These are phyloP conservation scores for Drosophila virilis DNA, from an alignment of 1,140 invertebrate genomes.

Conservation along the genomic window DNA sequence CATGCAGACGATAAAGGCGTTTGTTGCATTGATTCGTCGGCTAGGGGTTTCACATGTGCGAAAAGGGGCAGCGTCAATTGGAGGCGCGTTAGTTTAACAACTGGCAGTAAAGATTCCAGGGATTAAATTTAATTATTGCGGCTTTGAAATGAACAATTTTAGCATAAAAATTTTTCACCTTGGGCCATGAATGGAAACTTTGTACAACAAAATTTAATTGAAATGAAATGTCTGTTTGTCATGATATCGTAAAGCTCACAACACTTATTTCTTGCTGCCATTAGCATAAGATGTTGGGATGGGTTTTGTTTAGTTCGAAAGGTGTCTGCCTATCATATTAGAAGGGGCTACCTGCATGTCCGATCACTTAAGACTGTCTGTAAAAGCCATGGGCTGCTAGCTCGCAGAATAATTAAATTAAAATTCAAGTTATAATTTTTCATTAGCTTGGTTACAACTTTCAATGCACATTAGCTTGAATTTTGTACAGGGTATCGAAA, in stretches of 20 bases:
- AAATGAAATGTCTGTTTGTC: slow-evolving; percentile 78
- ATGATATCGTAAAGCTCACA: slow-evolving; percentile 62
- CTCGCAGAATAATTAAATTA: not conserved
- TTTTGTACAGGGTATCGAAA: too few species aligned
- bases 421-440: not conserved
- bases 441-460: not conserved
- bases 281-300: slow-evolving; percentile 24
- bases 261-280: slow-evolving; percentile 18
- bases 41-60: not conserved
- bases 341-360: not conserved
- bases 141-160: slow-evolving; percentile 38
- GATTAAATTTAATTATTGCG: slow-evolving; percentile 65
- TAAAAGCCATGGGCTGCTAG: not conserved
- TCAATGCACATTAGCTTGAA: not conserved
- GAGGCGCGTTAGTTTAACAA: not conserved
- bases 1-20: slow-evolving; percentile 77
- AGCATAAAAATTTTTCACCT: slow-evolving; percentile 39
- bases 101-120: slow-evolving; percentile 1
- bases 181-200: slow-evolving; percentile 20
- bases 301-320: slow-evolving; percentile 16
- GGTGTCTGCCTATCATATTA: slow-evolving; percentile 13
- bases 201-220: slow-evolving; percentile 65
- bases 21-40: slow-evolving; percentile 49
- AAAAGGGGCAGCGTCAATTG: not conserved
- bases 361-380: too few species aligned